Conservation (phyloP, 2,797 vertebrate genomes). For the Sebastes nivosus region DNA sequence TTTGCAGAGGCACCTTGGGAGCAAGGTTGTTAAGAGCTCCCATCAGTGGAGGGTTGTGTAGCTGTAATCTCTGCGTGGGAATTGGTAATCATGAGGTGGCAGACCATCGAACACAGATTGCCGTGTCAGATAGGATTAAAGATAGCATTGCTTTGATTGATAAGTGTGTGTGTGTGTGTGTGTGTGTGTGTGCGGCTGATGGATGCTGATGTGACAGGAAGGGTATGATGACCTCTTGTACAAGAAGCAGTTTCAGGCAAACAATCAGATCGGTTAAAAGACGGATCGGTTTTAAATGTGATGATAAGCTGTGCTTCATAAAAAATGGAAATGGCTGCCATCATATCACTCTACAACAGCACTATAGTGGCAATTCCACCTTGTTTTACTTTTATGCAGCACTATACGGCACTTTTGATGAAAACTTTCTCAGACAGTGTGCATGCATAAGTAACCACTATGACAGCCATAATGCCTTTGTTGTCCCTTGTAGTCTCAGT, state of each 20-base stretch:
- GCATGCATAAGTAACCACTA: conserved; percentile 22
- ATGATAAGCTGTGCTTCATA: neutral
- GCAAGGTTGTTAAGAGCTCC: conserved; percentile 25
- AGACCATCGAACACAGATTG: conserved; percentile 60
- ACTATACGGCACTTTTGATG: neutral
- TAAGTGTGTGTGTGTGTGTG: conserved; percentile 21
- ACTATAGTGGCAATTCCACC: neutral
- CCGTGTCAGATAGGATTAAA: conserved; percentile 60
- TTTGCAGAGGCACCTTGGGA: conserved; percentile 37
- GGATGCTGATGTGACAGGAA: conserved; percentile 53
- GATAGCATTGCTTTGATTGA: conserved; percentile 61
- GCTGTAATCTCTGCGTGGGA: conserved; percentile 32
- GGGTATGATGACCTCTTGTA: conserved; percentile 39
- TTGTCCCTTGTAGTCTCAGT: neutral
- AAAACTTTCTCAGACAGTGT: neutral
- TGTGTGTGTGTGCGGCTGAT: conserved; percentile 25
- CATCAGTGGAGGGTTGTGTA: neutral
- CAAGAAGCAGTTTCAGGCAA: neutral
- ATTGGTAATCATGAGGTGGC: conserved; percentile 51
- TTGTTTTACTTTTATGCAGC: neutral
- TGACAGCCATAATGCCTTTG: neutral
- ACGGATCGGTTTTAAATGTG: conserved; percentile 14
- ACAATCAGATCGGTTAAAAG: conserved; percentile 8
- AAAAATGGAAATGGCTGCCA: conserved; percentile 7
- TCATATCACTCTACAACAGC: neutral